Percentiles rank a stretch among this genome's conserved stretches.
Evolutionary conservation across 2,888 invertebrate species (phyloP).

Genomic region (Exocentrus adspersus): DNA sequence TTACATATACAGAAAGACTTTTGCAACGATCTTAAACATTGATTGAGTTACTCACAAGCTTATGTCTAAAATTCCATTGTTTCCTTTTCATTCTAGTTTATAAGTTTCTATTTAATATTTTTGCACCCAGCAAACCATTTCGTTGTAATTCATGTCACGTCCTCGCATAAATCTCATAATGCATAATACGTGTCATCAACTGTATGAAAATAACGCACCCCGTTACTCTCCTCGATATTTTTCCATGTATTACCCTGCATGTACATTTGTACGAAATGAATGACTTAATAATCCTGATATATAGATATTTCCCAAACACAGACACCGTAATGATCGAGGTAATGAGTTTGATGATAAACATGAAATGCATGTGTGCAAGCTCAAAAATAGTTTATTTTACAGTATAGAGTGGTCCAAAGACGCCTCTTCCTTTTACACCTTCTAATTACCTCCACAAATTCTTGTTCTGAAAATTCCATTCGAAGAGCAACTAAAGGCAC

Average conservation of each 20-base stretch:
- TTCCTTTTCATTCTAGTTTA: too few species aligned
- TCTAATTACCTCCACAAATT: too few species aligned
- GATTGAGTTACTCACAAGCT: background rate
- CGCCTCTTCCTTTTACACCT: too few species aligned
- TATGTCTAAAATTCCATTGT: background rate
- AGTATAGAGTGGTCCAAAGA: background rate
- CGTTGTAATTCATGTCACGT: background rate
- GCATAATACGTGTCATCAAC: background rate
- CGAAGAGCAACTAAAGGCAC: too few species aligned
- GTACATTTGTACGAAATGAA: background rate
- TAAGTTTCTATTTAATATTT: too few species aligned
- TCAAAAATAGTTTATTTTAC: conserved; percentile 14
- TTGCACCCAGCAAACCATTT: background rate
- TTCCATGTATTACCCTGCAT: background rate
- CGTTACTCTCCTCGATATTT: conserved; percentile 7
- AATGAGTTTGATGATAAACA: conserved; percentile 20
- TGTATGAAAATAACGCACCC: background rate
- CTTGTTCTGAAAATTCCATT: too few species aligned
- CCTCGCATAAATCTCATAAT: background rate
- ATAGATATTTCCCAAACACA: conserved; percentile 19
- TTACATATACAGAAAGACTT: background rate
- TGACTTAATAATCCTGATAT: conserved; percentile 16
- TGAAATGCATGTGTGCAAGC: background rate
- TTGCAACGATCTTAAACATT: background rate
- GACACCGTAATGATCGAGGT: conserved; percentile 18